A percentile compares a stretch with the other conserved stretches of the same genome.
Conservation (phyloP, 2,113 vertebrate species). For the Zapus hudsonius region DNA sequence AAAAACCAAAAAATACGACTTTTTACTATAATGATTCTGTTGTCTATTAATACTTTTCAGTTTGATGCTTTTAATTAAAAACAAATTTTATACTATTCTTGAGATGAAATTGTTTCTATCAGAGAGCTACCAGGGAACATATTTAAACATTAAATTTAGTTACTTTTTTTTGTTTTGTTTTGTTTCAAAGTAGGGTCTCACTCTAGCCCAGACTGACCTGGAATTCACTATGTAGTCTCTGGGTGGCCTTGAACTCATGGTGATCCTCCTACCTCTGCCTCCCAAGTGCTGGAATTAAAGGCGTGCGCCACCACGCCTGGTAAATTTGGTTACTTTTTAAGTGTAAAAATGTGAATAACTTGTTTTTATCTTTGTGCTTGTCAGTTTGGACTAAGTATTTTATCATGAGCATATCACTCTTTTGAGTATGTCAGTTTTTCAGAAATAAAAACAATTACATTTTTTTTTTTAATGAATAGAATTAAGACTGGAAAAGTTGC, state of each 20-base stretch:
- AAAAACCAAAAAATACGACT: too few relatives aligned
- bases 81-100: not conserved
- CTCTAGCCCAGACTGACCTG: too few relatives aligned
- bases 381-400: not conserved
- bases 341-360: not conserved
- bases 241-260: too few relatives aligned
- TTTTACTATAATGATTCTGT: not conserved
- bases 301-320: too few relatives aligned
- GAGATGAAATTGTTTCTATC: not conserved
- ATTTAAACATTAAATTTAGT: not conserved
- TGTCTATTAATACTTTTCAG: not conserved
- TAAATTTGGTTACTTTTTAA: conserved; percentile 18
- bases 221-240: too few relatives aligned
- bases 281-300: too few relatives aligned
- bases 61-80: not conserved
- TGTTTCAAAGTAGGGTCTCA: too few relatives aligned
- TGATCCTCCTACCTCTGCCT: too few relatives aligned
- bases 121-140: not conserved
- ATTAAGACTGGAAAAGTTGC: too few relatives aligned
- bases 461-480: too few relatives aligned
- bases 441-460: not conserved
- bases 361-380: not conserved
- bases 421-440: not conserved
- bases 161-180: too few relatives aligned
- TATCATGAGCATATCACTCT: not conserved